These are phyloP conservation scores for Platygyra sinensis DNA, from an alignment of 64 coral and sea anemone species.

Conservation along the genomic window DNA sequence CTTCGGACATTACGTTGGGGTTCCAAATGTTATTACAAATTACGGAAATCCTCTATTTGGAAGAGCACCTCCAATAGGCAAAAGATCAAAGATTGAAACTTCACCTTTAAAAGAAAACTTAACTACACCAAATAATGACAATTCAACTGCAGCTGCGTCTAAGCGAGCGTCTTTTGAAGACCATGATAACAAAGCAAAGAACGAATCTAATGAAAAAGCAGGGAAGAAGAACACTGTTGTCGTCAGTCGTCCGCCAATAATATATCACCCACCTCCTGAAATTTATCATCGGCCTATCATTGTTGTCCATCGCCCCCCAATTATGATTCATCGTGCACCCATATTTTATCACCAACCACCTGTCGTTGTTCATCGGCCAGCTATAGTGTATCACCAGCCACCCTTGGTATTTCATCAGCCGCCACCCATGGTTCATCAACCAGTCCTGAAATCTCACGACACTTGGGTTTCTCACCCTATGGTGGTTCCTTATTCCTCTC, in stretches of 20 bases:
- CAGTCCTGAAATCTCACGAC: conserved; percentile 78
- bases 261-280: conserved; percentile 93
- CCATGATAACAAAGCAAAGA: conserved; percentile 36
- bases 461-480: conserved; percentile 75
- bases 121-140: neutral
- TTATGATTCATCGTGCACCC: conserved; percentile 84
- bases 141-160: neutral
- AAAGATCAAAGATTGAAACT: conserved; percentile 68
- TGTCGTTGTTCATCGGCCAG: conserved; percentile 87
- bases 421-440: conserved; percentile 82
- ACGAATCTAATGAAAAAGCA: conserved; percentile 63
- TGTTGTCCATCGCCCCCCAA: conserved; percentile 87
- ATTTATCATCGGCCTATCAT: conserved; percentile 90
- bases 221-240: conserved; percentile 83
- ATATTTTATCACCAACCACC: conserved; percentile 88
- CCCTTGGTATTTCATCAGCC: conserved; percentile 90
- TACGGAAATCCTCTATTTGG: conserved; percentile 84
- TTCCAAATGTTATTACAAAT: conserved; percentile 94
- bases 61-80: conserved; percentile 56
- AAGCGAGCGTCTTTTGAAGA: neutral
- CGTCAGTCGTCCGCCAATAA: conserved; percentile 85
- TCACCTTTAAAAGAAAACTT: conserved; percentile 30
- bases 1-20: conserved; percentile 90
- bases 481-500: conserved; percentile 48
- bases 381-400: conserved; percentile 91